Percentiles rank a stretch among this genome's conserved stretches.
phyloP scores from a whole-genome alignment of 2,888 invertebrate species.

The Campoletis raptor region DNA sequence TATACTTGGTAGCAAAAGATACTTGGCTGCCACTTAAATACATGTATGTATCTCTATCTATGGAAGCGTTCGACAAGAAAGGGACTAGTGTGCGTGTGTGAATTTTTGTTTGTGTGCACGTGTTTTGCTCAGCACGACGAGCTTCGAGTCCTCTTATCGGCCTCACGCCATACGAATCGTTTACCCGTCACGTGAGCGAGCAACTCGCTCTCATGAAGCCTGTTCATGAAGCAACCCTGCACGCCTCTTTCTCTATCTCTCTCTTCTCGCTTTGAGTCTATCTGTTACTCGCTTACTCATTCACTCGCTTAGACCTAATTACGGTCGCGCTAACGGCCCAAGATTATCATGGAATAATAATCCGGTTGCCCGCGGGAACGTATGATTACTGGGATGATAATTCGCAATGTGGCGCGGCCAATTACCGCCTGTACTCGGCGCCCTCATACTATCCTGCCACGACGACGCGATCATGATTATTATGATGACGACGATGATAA shows the following conservation, averaged over 20 bases:
- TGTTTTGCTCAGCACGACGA: constrained; percentile 50
- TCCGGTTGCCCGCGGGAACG: constrained; percentile 68
- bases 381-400: constrained; percentile 69
- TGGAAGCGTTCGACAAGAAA: constrained; percentile 42
- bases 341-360: constrained; percentile 70
- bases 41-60: constrained; percentile 41
- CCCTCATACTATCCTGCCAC: constrained; percentile 39
- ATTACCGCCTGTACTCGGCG: constrained; percentile 63
- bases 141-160: constrained; percentile 64
- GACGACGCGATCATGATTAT: constrained; percentile 37
- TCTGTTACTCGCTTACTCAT: constrained; percentile 11
- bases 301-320: constrained; percentile 68
- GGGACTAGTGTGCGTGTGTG: constrained; percentile 21
- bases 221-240: constrained; percentile 32
- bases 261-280: constrained; percentile 12
- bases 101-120: background rate
- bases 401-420: constrained; percentile 69
- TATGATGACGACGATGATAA: constrained; percentile 35
- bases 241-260: constrained; percentile 27
- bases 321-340: constrained; percentile 69
- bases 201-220: constrained; percentile 56
- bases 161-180: constrained; percentile 69
- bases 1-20: constrained; percentile 2
- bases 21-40: constrained; percentile 11
- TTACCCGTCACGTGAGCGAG: constrained; percentile 68